These are phyloP conservation scores for Solenopsis invicta DNA, from an alignment of 1,140 invertebrate genomes.

Conservation along the genomic window DNA sequence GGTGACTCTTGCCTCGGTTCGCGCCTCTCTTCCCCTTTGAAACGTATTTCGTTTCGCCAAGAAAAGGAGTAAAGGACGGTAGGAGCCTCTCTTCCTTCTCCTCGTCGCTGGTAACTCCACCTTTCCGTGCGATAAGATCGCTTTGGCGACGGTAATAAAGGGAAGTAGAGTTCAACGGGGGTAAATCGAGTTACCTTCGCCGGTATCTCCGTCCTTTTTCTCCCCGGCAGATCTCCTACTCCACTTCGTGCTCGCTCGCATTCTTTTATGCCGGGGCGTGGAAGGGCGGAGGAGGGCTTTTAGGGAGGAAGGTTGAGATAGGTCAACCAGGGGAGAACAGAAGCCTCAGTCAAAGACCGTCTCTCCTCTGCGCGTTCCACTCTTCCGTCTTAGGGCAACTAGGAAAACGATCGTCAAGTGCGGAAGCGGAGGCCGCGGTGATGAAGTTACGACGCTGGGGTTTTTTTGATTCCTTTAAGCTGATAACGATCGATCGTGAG, in stretches of 20 bases:
- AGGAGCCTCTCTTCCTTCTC: slow-evolving; percentile 19
- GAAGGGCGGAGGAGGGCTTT: background rate
- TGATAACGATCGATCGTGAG: slow-evolving; percentile 42
- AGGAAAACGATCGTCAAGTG: slow-evolving; percentile 43
- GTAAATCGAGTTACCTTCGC: slow-evolving; percentile 83
- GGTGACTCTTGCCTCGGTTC: slow-evolving; percentile 46
- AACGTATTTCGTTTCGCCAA: slow-evolving; percentile 59
- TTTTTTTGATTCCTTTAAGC: slow-evolving; percentile 43
- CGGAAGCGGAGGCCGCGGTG: slow-evolving; percentile 29
- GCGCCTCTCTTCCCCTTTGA: background rate
- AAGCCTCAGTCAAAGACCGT: slow-evolving; percentile 32
- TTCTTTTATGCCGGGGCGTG: slow-evolving; percentile 43
- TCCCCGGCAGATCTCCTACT: background rate
- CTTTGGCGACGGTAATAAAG: slow-evolving; percentile 84
- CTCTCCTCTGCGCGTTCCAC: background rate
- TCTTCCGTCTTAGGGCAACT: background rate
- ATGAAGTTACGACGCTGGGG: slow-evolving; percentile 38
- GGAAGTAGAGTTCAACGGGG: slow-evolving; percentile 76
- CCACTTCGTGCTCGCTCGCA: slow-evolving; percentile 18
- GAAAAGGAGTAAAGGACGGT: slow-evolving; percentile 39
- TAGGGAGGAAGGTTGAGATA: slow-evolving; percentile 21
- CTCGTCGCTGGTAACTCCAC: background rate
- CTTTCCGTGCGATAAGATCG: slow-evolving; percentile 78
- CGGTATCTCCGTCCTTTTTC: slow-evolving; percentile 46
- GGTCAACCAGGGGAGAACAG: slow-evolving; percentile 40